A percentile compares a stretch with the other conserved stretches of the same genome.
Evolutionary conservation across 2,113 vertebrate genomes (phyloP).

Genomic region (Cnemophilus loriae): DNA sequence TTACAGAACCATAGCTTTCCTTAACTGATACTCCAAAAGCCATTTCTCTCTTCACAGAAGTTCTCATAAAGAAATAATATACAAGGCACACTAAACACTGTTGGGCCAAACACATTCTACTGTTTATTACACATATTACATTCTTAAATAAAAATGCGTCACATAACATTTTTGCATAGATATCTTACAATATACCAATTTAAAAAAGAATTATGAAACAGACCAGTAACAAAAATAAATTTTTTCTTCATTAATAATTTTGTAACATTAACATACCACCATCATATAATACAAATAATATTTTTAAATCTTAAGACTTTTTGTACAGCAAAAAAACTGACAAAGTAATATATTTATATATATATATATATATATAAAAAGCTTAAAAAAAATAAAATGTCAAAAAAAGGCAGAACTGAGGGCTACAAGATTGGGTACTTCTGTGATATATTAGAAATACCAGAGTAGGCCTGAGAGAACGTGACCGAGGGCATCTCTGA

Average conservation of each 20-base stretch:
- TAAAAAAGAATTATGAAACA: constrained; percentile 99
- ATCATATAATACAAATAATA: constrained; percentile 99
- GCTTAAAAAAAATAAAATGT: constrained; percentile 86
- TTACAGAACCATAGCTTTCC: not conserved
- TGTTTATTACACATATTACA: constrained; percentile 99
- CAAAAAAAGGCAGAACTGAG: constrained; percentile 84
- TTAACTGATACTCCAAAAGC: not conserved
- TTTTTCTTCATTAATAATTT: constrained; percentile 99
- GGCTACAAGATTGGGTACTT: constrained; percentile 85
- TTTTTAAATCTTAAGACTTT: constrained; percentile 90
- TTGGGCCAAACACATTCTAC: constrained; percentile 93
- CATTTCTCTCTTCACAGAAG: not conserved
- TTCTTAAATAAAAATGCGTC: constrained; percentile 99
- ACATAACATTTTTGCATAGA: constrained; percentile 99
- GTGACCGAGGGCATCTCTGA: constrained; percentile 77
- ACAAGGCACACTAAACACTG: constrained; percentile 68
- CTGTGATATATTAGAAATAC: constrained; percentile 85
- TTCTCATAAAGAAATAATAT: constrained; percentile 50
- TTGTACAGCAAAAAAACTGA: constrained; percentile 95
- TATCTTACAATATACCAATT: constrained; percentile 99
- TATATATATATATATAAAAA: constrained; percentile 77
- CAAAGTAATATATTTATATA: constrained; percentile 84
- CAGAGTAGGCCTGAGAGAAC: constrained; percentile 84
- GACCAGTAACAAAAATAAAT: constrained; percentile 99
- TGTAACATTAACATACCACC: constrained; percentile 99